A percentile compares a stretch with the other conserved stretches of the same genome.
Evolutionary conservation across 1,140 invertebrate genomes (phyloP).

Genomic region (Lerema accius): DNA sequence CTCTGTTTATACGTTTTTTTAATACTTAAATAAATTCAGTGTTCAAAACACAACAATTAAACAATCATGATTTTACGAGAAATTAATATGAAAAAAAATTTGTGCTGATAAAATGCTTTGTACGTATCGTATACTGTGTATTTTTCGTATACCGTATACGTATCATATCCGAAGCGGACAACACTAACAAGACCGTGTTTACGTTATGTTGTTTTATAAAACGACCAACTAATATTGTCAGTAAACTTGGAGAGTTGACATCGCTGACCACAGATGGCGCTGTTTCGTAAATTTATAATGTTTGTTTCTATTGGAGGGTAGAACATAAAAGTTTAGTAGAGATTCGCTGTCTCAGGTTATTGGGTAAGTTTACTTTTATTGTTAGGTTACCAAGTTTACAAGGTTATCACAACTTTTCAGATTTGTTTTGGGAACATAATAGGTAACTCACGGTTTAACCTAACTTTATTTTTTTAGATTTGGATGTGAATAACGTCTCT

Average conservation of each 20-base stretch:
- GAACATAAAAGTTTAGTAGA: conserved; percentile 6
- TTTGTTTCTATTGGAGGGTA: background rate
- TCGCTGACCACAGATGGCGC: conserved; percentile 9
- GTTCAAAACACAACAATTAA: too few relatives aligned
- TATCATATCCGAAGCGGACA: background rate
- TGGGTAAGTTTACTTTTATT: conserved; percentile 28
- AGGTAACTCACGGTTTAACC: too few relatives aligned
- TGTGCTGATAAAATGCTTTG: too few relatives aligned
- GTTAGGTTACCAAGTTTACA: background rate
- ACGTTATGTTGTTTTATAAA: conserved; percentile 2
- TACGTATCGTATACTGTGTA: too few relatives aligned
- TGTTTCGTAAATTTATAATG: conserved; percentile 5
- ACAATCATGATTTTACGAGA: too few relatives aligned
- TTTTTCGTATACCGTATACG: too few relatives aligned
- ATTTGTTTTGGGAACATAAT: background rate
- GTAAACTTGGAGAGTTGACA: conserved; percentile 1
- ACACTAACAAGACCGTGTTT: background rate
- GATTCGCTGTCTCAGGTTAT: conserved; percentile 2
- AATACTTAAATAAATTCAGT: too few relatives aligned
- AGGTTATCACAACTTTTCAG: conserved; percentile 1
- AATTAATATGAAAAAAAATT: too few relatives aligned
- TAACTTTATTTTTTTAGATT: too few relatives aligned
- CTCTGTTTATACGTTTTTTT: too few relatives aligned
- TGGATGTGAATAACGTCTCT: too few relatives aligned
- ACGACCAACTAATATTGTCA: conserved; percentile 9